Conservation (phyloP, 2,113 vertebrate species). For the Apaloderma vittatum region DNA sequence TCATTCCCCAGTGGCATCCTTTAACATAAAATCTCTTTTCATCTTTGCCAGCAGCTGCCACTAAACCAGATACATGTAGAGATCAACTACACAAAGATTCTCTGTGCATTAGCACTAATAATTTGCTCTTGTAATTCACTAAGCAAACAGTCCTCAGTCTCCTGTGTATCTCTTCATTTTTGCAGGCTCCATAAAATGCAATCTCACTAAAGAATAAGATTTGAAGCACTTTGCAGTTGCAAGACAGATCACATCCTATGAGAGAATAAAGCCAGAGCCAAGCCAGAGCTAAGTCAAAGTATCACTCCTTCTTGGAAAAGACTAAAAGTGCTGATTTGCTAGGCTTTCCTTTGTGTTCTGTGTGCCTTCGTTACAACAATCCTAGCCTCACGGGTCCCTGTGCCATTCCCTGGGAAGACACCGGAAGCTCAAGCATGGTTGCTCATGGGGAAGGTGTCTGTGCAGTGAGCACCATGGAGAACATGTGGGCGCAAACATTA, state of each 20-base stretch:
- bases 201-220: not conserved
- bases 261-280: not conserved
- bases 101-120: not conserved
- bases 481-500: fast-evolving
- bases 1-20: not conserved
- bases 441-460: not conserved
- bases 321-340: not conserved
- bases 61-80: not conserved
- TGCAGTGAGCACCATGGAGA: not conserved
- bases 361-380: not conserved
- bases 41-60: not conserved
- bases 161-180: not conserved
- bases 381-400: not conserved
- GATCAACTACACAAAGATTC: not conserved
- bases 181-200: not conserved
- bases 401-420: not conserved
- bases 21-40: not conserved
- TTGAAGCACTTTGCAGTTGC: not conserved
- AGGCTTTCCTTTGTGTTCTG: not conserved
- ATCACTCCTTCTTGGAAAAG: not conserved
- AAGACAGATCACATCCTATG: not conserved
- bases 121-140: not conserved
- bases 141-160: not conserved
- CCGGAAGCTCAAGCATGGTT: fast-evolving
- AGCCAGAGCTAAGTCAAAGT: not conserved